phyloP scores from a whole-genome alignment of 2,113 vertebrate species.

The Pavo muticus region DNA sequence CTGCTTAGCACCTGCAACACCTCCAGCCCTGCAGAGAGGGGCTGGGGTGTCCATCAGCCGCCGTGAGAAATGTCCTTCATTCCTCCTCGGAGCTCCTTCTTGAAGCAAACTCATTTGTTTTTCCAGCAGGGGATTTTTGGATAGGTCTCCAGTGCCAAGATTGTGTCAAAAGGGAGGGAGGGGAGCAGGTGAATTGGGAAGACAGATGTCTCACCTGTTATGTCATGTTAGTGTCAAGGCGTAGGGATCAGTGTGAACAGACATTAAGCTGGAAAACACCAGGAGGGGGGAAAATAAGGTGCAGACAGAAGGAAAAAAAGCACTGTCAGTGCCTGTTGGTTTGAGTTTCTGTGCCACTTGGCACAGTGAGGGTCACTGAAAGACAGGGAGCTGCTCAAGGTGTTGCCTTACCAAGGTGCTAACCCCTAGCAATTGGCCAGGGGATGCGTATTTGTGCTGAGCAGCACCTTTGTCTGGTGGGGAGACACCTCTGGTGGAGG shows the following conservation, averaged over 20 bases:
- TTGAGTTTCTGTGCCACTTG: not conserved
- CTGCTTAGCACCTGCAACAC: slow-evolving; percentile 7
- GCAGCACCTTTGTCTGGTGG: not conserved
- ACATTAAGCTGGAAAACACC: not conserved
- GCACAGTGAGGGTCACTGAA: not conserved
- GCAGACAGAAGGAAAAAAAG: not conserved
- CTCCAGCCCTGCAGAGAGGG: not conserved
- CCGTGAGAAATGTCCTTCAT: not conserved
- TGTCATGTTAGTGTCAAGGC: slow-evolving; percentile 69
- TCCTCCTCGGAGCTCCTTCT: not conserved
- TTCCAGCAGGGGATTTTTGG: not conserved
- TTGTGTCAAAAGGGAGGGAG: slow-evolving; percentile 11
- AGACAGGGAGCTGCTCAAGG: not conserved
- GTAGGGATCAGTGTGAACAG: not conserved
- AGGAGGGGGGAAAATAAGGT: not conserved
- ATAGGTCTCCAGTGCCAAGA: not conserved
- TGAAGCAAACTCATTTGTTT: not conserved
- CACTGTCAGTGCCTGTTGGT: not conserved
- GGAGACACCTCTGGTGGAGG: not conserved
- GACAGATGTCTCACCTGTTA: slow-evolving; percentile 79
- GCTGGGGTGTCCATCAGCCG: not conserved
- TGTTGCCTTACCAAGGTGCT: not conserved
- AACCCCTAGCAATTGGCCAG: no score
- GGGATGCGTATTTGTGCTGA: fast-evolving
- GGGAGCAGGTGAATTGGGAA: slow-evolving; percentile 7